phyloP scores from a whole-genome alignment of 2,888 invertebrate genomes.

The Yponomeuta sedellus region DNA sequence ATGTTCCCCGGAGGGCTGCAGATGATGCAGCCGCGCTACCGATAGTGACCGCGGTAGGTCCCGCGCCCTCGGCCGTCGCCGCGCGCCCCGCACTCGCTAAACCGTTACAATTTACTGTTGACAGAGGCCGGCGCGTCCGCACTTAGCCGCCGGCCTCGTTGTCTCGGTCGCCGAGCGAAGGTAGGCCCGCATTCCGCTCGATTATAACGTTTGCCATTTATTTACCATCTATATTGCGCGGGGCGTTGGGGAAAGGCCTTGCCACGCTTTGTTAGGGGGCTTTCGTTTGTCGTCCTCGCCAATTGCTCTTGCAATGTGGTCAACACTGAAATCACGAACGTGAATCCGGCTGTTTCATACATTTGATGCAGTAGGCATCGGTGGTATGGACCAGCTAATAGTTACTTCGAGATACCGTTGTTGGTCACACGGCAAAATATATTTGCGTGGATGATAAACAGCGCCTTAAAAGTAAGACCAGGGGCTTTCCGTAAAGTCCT shows the following conservation, averaged over 20 bases:
- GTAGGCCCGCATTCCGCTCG: constrained; percentile 40
- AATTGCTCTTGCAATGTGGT: no score
- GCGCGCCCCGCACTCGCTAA: constrained; percentile 19
- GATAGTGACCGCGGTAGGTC: constrained; percentile 75
- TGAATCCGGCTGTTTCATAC: no score
- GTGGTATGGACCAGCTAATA: no score
- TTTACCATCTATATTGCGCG: not conserved
- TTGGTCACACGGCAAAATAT: no score
- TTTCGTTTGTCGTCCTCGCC: not conserved
- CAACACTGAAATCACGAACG: no score
- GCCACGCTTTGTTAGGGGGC: not conserved
- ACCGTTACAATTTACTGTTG: constrained; percentile 24
- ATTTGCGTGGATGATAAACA: not conserved
- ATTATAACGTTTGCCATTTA: constrained; percentile 12
- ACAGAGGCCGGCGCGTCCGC: constrained; percentile 26
- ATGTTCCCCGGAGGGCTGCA: constrained; percentile 73
- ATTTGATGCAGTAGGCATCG: no score
- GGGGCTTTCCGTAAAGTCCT: constrained; percentile 11
- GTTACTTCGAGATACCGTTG: no score
- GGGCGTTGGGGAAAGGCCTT: not conserved
- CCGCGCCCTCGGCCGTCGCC: constrained; percentile 8
- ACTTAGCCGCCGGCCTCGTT: constrained; percentile 14
- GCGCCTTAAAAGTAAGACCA: not conserved
- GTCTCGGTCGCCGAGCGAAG: constrained; percentile 30
- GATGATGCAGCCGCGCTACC: constrained; percentile 91